These are phyloP conservation scores for Phaonia tiefii DNA, from an alignment of 2,888 invertebrate species.

Conservation along the genomic window DNA sequence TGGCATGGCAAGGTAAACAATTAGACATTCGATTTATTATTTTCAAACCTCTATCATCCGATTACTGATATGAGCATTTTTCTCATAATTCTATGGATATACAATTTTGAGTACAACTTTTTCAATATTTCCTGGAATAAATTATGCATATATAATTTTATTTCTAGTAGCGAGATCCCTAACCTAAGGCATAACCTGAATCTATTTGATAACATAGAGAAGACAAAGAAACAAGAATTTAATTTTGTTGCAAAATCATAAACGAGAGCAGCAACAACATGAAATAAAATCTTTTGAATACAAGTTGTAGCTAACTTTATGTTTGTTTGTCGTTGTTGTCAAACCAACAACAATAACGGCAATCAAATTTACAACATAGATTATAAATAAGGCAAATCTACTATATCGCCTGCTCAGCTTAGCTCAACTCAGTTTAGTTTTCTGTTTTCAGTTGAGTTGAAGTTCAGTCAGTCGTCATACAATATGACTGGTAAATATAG, in stretches of 20 bases:
- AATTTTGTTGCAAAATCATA: constrained; percentile 53
- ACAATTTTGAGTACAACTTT: too few species aligned
- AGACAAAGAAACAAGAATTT: constrained; percentile 58
- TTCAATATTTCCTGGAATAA: too few species aligned
- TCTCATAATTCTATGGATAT: too few species aligned
- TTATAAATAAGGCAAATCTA: constrained; percentile 64
- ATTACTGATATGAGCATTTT: too few species aligned
- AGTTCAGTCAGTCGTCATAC: neutral
- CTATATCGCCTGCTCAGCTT: constrained; percentile 19
- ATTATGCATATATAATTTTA: too few species aligned
- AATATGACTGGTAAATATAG: constrained; percentile 56
- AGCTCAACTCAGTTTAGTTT: constrained; percentile 10
- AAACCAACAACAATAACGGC: constrained; percentile 25
- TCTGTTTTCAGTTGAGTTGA: constrained; percentile 13
- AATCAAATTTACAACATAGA: constrained; percentile 40
- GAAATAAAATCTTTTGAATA: neutral
- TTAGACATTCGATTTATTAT: too few species aligned
- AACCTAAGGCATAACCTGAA: constrained; percentile 15
- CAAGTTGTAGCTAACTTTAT: too few species aligned
- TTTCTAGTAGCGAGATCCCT: neutral
- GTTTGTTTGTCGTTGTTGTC: constrained; percentile 6
- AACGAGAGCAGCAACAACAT: constrained; percentile 25
- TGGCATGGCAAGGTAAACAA: too few species aligned
- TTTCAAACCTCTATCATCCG: too few species aligned
- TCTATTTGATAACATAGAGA: constrained; percentile 42